Evolutionary conservation across 1,140 invertebrate genomes (phyloP).

Genomic region (Aphelenchoides besseyi): DNA sequence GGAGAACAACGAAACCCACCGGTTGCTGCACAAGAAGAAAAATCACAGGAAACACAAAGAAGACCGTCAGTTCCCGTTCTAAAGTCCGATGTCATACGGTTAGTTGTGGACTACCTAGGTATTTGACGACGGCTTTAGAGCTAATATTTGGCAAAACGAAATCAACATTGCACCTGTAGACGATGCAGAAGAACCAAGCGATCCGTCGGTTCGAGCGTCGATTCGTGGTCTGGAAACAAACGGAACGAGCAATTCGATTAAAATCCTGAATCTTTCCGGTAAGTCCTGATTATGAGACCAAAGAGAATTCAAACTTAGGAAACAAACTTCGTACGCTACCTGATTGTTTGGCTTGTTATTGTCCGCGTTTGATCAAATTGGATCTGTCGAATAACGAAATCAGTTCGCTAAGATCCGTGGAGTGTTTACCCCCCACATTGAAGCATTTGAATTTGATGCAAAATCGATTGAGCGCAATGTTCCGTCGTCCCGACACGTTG

Average conservation of each 20-base stretch:
- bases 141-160: slow-evolving; percentile 57
- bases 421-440: slow-evolving; percentile 79
- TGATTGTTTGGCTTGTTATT: slow-evolving; percentile 79
- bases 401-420: slow-evolving; percentile 77
- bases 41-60: not conserved
- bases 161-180: slow-evolving; percentile 61
- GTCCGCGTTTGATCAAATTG: slow-evolving; percentile 77
- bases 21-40: not conserved
- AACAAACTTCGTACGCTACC: slow-evolving; percentile 68
- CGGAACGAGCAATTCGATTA: slow-evolving; percentile 53
- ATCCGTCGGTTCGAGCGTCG: slow-evolving; percentile 62
- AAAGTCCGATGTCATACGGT: slow-evolving; percentile 14
- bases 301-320: not conserved
- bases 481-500: slow-evolving; percentile 60
- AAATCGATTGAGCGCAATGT: slow-evolving; percentile 84
- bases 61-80: slow-evolving; percentile 1
- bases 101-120: slow-evolving; percentile 15
- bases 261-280: slow-evolving; percentile 78
- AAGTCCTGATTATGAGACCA: not conserved
- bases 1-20: not conserved
- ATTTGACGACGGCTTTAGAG: slow-evolving; percentile 8
- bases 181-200: slow-evolving; percentile 56
- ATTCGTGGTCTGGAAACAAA: slow-evolving; percentile 26
- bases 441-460: slow-evolving; percentile 88
- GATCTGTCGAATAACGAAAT: slow-evolving; percentile 82